Evolutionary conservation across 2,888 invertebrate genomes (phyloP), one percentile per base, ranked within the genome.

Genomic region (Heliothis peltigera): DNA sequence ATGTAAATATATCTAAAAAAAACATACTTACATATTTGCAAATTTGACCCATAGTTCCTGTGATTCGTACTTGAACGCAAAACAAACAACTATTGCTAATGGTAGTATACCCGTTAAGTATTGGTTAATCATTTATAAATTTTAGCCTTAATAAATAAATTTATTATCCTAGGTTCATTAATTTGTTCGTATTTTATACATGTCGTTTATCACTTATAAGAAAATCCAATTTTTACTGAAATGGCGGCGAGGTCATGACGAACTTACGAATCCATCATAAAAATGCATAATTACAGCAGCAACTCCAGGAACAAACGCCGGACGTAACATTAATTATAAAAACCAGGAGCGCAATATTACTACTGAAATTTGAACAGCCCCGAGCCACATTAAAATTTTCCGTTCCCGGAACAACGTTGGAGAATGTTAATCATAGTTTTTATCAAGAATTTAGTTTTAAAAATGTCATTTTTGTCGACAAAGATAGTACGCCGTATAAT

Each of bases 401-500:
- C 18, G 47, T 51, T 46, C 25, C 55, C 42, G 17, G 6, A 46
- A 66, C 28, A 63, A 42, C 59, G 6, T 71, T 43, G 5, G 58
- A 67, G 35, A 61, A 49, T 54, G 51, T 56, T 63, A 53, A 77
- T 64, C 39, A 74, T 43, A 1, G 10, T 12, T 8, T 7, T 47
- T 61, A 61, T 39, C 17, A 75, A 65, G 35, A 61, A 64, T 53
- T 35, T 53, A 22, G 18, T 63, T 67, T 54, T n/a, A 52, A 59
- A 65, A 66, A 49, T 55, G 49, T 18, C 0, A 60, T 52, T 58
- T 57, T 57, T 54, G 56, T 10, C 8, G 15, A 47, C 32, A 51
- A n/a, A 67, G 64, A 55, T 59, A 57, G 64, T 62, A 60, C 49
- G 43, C 59, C 42, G 39, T 56, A 52, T 64, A 79, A 80, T 77